phyloP scores from a whole-genome alignment of 1,140 invertebrate genomes.

The Lordiphosa mommai region DNA sequence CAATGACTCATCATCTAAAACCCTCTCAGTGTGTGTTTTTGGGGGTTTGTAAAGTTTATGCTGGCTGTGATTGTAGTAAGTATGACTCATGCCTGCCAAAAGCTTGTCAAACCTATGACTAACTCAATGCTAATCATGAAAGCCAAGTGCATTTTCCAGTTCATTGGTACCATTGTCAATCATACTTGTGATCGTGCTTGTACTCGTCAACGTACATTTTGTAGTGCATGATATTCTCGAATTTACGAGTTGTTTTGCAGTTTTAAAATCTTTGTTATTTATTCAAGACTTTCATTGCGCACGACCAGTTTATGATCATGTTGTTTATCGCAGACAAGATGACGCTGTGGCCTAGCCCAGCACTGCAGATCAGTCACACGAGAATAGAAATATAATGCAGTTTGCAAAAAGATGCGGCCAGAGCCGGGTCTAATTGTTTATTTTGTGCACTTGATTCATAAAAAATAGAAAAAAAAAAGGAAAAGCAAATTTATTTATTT shows the following conservation, averaged over 20 bases:
- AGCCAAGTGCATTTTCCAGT: not conserved
- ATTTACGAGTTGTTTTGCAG: not conserved
- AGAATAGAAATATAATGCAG: not conserved
- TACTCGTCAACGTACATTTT: not conserved
- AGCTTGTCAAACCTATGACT: not conserved
- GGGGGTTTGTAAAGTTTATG: too few species aligned
- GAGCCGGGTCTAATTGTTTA: conserved; percentile 14
- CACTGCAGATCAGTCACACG: not conserved
- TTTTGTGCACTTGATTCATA: conserved; percentile 47
- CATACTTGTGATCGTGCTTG: too few species aligned
- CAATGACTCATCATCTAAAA: too few species aligned
- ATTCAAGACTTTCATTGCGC: conserved; percentile 10
- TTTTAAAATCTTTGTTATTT: not conserved
- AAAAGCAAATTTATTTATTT: conserved; percentile 24
- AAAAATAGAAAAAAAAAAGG: conserved; percentile 12
- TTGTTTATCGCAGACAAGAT: conserved; percentile 32
- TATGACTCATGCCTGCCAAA: not conserved
- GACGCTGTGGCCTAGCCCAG: conserved; percentile 13
- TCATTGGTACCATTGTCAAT: not conserved
- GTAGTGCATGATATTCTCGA: conserved; percentile 1
- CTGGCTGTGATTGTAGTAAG: not conserved
- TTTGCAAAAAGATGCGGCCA: too few species aligned
- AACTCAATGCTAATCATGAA: not conserved
- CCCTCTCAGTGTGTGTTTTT: too few species aligned
- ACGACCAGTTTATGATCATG: conserved; percentile 24